phyloP scores from a whole-genome alignment of 2,113 vertebrate species.

The Chunga burmeisteri region DNA sequence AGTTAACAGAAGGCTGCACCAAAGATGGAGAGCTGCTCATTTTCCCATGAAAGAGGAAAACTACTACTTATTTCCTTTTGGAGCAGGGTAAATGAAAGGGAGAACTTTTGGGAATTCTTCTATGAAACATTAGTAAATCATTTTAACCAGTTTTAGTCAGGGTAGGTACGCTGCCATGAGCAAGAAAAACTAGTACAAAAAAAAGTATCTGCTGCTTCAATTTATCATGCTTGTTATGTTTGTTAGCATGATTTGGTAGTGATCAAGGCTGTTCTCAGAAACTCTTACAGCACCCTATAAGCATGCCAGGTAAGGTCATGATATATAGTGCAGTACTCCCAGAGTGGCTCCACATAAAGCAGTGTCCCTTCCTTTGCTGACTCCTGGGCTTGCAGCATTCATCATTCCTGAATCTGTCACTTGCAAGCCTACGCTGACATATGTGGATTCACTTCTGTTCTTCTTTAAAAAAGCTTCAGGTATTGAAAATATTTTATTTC shows the following conservation, averaged over 20 bases:
- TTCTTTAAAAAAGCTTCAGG: neutral
- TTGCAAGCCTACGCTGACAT: accelerated
- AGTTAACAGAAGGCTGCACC: neutral
- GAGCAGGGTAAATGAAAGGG: neutral
- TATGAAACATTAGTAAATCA: neutral
- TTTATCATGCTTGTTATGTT: neutral
- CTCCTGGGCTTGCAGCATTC: neutral
- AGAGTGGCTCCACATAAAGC: neutral
- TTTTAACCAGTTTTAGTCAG: neutral
- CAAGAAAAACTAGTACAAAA: neutral
- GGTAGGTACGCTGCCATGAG: neutral
- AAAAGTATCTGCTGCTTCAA: neutral
- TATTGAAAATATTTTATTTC: neutral
- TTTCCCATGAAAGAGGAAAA: neutral
- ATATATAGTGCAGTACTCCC: neutral
- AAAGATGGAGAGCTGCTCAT: neutral
- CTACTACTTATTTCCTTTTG: neutral
- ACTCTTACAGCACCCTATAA: neutral
- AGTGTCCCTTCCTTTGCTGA: neutral
- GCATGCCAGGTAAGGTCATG: neutral
- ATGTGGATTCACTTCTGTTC: neutral
- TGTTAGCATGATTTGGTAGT: neutral
- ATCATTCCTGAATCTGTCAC: accelerated
- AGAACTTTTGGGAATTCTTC: neutral
- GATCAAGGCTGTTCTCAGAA: neutral